Evolutionary conservation across 2,113 vertebrate genomes (phyloP).

Genomic region (Trichechus manatus): DNA sequence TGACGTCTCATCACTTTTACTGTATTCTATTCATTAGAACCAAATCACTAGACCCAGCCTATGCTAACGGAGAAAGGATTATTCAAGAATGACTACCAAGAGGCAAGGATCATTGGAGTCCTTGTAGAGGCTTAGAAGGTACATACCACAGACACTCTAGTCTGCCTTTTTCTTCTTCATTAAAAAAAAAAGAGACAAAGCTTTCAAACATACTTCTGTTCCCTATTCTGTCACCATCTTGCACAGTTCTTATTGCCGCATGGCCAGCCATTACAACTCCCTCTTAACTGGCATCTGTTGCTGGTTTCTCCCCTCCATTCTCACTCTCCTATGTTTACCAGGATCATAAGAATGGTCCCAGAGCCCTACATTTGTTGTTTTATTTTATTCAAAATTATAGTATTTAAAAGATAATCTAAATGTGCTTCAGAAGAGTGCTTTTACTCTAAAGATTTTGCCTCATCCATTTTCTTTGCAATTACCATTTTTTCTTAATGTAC

Average conservation of each 20-base stretch:
- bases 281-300: neutral
- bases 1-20: neutral
- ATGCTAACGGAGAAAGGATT: neutral
- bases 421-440: neutral
- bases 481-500: neutral
- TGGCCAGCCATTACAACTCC: neutral
- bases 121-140: neutral
- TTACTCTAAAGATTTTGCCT: neutral
- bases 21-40: neutral
- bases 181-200: neutral
- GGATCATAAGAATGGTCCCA: neutral
- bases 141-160: neutral
- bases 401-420: neutral
- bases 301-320: neutral
- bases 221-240: neutral
- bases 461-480: slow-evolving; percentile 19
- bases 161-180: neutral
- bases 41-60: neutral
- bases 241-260: neutral
- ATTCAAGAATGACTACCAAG: neutral
- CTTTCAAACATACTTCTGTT: neutral
- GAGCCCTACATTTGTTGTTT: neutral
- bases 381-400: neutral
- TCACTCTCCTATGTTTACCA: neutral
- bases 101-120: neutral